Evolutionary conservation across 2,797 vertebrate genomes (phyloP), one percentile per base, ranked within the genome.

Genomic region (Hypotaenidia okinawae): DNA sequence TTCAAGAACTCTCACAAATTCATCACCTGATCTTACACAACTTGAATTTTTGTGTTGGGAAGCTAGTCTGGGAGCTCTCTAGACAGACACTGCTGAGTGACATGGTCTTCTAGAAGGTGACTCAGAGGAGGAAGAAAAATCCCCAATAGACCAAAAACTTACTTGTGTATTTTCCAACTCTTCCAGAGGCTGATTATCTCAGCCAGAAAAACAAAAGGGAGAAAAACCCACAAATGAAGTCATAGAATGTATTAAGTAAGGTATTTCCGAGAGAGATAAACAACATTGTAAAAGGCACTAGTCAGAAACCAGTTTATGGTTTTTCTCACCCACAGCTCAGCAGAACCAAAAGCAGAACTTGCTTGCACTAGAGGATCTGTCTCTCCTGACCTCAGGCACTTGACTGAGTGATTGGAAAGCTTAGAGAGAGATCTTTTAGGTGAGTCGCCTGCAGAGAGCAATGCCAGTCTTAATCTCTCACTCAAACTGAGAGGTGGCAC

Each of bases 131-230:
- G 41, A 87, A 69, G 13, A 1, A 78, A 19, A 28, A 11, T 5
- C 0, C 4, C 18, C n/a, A 3, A 59, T 62, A 84, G 6, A 1
- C 13, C 3, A 23, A 85, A 95, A 83, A 72, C 85, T 93, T 88
- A 91, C 73, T 72, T 66, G 41, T 15, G 51, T 88, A 3, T 93
- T 95, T 95, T 66, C 79, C 85, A 90, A 79, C 66, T 90, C 62
- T 86, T 81, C 61, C 69, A 55, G 25, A 54, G 5, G 24, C 13
- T 6, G 1, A 11, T 41, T 64, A 54, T 10, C 22, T 78, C 83
- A 69, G 32, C 30, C 76, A 78, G 69, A 70, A 94, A 93, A 91
- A 87, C 27, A 90, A 92, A 79, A 80, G 24, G 8, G 33, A 11
- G 57, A 68, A 85, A 91, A 86, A 24, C 11, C 45, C 91, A 90